These are phyloP conservation scores for Lophotriccus pileatus DNA, from an alignment of 2,797 vertebrate genomes.

Conservation along the genomic window DNA sequence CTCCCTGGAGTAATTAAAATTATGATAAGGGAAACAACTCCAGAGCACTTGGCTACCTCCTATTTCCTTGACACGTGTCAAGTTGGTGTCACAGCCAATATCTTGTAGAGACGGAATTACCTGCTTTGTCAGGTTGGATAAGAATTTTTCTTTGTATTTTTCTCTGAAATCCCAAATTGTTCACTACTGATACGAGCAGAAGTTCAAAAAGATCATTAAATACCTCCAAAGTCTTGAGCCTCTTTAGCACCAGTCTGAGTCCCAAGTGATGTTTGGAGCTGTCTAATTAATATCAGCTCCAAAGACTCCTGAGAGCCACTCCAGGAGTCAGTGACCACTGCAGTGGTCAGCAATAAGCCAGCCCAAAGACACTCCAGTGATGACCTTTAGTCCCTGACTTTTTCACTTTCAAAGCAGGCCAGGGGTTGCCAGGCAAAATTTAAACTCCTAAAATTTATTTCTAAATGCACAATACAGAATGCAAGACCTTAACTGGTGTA, in stretches of 20 bases:
- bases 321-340: not conserved
- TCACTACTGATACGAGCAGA: not conserved
- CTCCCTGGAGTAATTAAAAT: constrained; percentile 56
- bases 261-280: not conserved
- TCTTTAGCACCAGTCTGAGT: not conserved
- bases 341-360: not conserved
- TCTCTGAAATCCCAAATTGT: not conserved
- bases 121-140: not conserved
- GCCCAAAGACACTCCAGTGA: not conserved
- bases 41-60: constrained; percentile 18
- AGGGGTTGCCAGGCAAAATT: not conserved
- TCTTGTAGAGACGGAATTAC: not conserved
- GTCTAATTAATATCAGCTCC: not conserved
- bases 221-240: not conserved
- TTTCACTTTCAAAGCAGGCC: not conserved
- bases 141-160: not conserved
- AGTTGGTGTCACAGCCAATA: not conserved
- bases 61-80: not conserved
- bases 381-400: not conserved
- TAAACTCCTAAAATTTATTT: not conserved
- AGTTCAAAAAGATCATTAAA: not conserved
- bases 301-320: not conserved
- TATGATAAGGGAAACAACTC: constrained; percentile 29
- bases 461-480: not conserved
- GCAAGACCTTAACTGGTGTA: not conserved